Evolutionary conservation across 2,888 invertebrate species (phyloP).

Genomic region (Marasmarcha lunaedactyla): DNA sequence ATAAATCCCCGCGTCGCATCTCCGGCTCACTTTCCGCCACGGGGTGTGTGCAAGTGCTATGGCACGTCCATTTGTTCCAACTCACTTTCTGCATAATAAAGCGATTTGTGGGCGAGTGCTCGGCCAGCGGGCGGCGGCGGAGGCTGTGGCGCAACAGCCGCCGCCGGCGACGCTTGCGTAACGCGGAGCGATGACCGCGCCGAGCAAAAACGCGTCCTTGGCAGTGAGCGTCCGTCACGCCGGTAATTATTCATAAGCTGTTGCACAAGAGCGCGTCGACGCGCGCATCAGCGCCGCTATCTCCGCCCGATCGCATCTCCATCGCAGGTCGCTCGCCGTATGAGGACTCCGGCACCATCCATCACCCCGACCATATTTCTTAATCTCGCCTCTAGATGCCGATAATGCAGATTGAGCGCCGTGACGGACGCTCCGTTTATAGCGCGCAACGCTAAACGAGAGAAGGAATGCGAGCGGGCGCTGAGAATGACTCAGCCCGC

Average conservation of each 20-base stretch:
- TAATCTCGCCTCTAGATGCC: slow-evolving; percentile 17
- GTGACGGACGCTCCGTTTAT: slow-evolving; percentile 1
- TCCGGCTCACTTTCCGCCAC: slow-evolving; percentile 27
- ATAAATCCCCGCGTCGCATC: slow-evolving; percentile 25
- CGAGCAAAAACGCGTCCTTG: slow-evolving; percentile 55
- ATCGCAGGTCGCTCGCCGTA: slow-evolving; percentile 25
- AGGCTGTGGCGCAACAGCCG: slow-evolving; percentile 22
- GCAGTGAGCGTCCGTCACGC: slow-evolving; percentile 44
- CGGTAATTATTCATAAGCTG: slow-evolving; percentile 41
- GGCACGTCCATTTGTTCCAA: slow-evolving; percentile 31
- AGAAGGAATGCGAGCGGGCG: not conserved
- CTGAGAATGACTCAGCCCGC: not conserved
- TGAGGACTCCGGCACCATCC: slow-evolving; percentile 21
- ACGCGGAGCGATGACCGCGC: slow-evolving; percentile 36
- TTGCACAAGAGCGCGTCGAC: slow-evolving; percentile 32
- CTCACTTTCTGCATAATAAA: slow-evolving; percentile 46
- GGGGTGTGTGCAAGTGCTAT: slow-evolving; percentile 24
- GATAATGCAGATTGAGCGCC: slow-evolving; percentile 3
- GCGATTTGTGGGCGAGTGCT: slow-evolving; percentile 34
- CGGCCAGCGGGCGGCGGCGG: slow-evolving; percentile 28
- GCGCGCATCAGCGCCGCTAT: slow-evolving; percentile 17
- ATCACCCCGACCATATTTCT: slow-evolving; percentile 20
- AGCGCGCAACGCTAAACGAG: slow-evolving; percentile 1
- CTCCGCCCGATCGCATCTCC: slow-evolving; percentile 30
- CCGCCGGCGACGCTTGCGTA: slow-evolving; percentile 35